Base-by-base conservation (phyloP, 2,113 vertebrate genomes). In the Solenodon paradoxus region DNA sequence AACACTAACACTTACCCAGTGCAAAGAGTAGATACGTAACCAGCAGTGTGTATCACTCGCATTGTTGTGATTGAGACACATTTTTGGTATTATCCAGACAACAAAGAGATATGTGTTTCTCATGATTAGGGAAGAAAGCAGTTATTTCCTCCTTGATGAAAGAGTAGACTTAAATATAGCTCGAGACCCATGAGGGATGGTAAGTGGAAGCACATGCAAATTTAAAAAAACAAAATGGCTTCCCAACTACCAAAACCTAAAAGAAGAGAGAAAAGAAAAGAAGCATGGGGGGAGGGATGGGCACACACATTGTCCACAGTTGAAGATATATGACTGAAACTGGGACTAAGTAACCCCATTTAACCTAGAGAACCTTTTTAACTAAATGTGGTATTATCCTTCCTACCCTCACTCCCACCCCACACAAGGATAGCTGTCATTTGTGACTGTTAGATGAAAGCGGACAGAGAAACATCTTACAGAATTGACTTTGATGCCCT, bases 401-500 rank as follows among this genome's bases (percentile, higher is more conserved):
- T 87, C 57, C 90, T 0, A 0, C 71, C 88, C 51, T 19, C 89
- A 16, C 49, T 11, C n/a, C 40, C 10, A 20, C 7, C 3, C 75
- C 3, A 0, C 16, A 1, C 78, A 92, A 94, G 66, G 93, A 72
- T 51, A 86, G 40, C 77, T 92, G 91, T 93, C 88, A 68, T 94
- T 90, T 64, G 40, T 91, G 83, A 40, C 45, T 80, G 8, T 80
- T 95, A 91, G 94, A 97, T 97, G 92, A 97, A 98, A 97, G 93
- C 96, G 97, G 96, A 90, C 89, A 97, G 96, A 96, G 97, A 94
- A 90, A 45, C 87, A 91, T 97, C 96, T 80, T 68, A 87, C 81
- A 97, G 97, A 96, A 97, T 97, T 98, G 97, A 97, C 95, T 98
- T 94, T 97, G 92, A 97, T 97, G 94, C 83, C 66, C 55, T 95